Percentiles rank a stretch among this genome's conserved stretches.
Conservation (phyloP, 2,797 vertebrate genomes). For the Sebastes itinus region DNA sequence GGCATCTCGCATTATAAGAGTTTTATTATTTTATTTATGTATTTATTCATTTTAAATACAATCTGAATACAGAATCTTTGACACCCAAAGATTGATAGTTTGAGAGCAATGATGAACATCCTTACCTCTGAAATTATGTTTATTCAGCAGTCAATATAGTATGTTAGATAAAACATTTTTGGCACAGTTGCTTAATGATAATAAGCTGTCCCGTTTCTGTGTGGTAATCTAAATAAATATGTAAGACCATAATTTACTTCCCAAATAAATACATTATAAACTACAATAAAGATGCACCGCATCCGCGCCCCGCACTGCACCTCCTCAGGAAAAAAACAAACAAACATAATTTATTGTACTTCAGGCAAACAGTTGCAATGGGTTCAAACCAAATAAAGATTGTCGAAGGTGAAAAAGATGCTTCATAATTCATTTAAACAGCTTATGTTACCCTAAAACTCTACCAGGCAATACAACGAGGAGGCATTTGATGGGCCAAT, state of each 20-base stretch:
- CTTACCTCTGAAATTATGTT: constrained; percentile 78
- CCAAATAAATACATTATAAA: constrained; percentile 87
- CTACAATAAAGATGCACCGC: constrained; percentile 86
- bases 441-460: constrained; percentile 51
- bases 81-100: constrained; percentile 15
- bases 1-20: not conserved
- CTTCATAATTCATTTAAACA: constrained; percentile 63
- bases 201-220: constrained; percentile 83
- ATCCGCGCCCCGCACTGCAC: constrained; percentile 75
- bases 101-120: constrained; percentile 49
- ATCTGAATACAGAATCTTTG: constrained; percentile 30
- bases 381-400: constrained; percentile 61
- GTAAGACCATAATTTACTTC: constrained; percentile 84
- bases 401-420: constrained; percentile 57
- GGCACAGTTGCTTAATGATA: constrained; percentile 85
- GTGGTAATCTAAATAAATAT: constrained; percentile 87
- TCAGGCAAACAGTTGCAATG: constrained; percentile 70
- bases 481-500: constrained; percentile 65
- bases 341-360: constrained; percentile 65
- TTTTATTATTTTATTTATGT: constrained; percentile 30
- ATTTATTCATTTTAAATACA: constrained; percentile 44
- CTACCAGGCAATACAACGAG: constrained; percentile 66
- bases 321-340: constrained; percentile 61
- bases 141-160: constrained; percentile 85
- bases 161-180: constrained; percentile 84